A percentile compares a stretch with the other conserved stretches of the same genome.
Evolutionary conservation across 2,797 vertebrate species (phyloP).

Genomic region (Trematomus bernacchii): DNA sequence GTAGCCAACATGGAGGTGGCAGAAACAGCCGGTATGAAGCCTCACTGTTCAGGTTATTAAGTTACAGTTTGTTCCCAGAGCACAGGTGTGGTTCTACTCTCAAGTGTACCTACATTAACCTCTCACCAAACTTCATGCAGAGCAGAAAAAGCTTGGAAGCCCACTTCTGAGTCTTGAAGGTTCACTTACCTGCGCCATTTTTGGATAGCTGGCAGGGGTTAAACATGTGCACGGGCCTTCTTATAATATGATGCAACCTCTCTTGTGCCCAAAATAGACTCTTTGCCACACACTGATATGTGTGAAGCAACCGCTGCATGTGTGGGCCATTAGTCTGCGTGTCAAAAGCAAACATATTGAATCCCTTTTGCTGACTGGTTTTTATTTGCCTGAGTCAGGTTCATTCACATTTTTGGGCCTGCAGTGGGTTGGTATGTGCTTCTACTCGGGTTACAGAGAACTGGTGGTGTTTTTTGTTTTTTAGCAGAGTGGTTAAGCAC

Average conservation of each 20-base stretch:
- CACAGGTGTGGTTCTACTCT: slow-evolving; percentile 20
- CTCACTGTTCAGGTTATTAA: slow-evolving; percentile 8
- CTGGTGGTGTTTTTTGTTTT: slow-evolving; percentile 36
- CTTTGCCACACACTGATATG: slow-evolving; percentile 34
- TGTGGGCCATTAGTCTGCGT: slow-evolving; percentile 27
- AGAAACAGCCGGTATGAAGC: slow-evolving; percentile 90
- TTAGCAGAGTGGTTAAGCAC: slow-evolving; percentile 12
- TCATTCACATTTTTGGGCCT: slow-evolving; percentile 43
- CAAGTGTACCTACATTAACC: slow-evolving; percentile 12
- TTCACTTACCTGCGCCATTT: slow-evolving; percentile 48
- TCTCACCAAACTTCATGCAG: background rate
- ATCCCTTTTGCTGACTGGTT: slow-evolving; percentile 23
- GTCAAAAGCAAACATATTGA: slow-evolving; percentile 15
- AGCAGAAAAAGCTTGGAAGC: background rate
- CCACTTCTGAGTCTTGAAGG: background rate
- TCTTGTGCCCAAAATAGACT: slow-evolving; percentile 70
- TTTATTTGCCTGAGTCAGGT: slow-evolving; percentile 28
- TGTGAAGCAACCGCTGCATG: slow-evolving; percentile 35
- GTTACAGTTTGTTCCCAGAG: background rate
- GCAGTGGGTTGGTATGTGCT: slow-evolving; percentile 3
- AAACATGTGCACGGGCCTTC: slow-evolving; percentile 52
- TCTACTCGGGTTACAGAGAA: slow-evolving; percentile 58
- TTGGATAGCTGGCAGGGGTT: slow-evolving; percentile 49
- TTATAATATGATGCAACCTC: slow-evolving; percentile 74
- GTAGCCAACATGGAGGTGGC: slow-evolving; percentile 94